Evolutionary conservation across 2,113 vertebrate species (phyloP).

Genomic region (Taurulus bubalis): DNA sequence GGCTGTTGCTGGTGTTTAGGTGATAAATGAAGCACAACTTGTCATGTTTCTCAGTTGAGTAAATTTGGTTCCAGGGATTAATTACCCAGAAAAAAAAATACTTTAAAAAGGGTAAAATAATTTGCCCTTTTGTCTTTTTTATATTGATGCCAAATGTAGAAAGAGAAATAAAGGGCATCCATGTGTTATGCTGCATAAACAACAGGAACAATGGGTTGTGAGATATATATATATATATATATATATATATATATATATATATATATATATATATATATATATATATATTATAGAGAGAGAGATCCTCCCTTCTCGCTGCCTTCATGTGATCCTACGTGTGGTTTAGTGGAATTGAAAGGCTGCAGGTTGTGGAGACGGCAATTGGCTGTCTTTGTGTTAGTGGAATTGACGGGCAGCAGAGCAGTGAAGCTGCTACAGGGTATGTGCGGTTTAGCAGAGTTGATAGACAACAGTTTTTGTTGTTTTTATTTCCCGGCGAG

Average conservation of each 20-base stretch:
- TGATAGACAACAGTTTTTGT: conserved; percentile 43
- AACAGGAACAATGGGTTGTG: conserved; percentile 30
- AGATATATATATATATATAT: too few species aligned
- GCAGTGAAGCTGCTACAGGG: conserved; percentile 52
- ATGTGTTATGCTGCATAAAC: conserved; percentile 17
- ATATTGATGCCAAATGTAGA: conserved; percentile 46
- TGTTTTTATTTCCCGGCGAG: background rate
- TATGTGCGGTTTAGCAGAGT: conserved; percentile 60
- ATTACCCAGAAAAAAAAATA: background rate
- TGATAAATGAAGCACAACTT: background rate
- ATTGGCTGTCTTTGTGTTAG: conserved; percentile 67
- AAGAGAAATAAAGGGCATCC: background rate
- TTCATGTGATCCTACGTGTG: conserved; percentile 44
- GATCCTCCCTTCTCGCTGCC: conserved; percentile 14
- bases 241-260: too few species aligned
- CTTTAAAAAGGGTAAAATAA: conserved; percentile 39
- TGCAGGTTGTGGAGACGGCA: conserved; percentile 65
- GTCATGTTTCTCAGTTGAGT: conserved; percentile 20
- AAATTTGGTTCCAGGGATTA: conserved; percentile 19
- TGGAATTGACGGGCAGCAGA: conserved; percentile 74
- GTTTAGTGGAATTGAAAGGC: conserved; percentile 68
- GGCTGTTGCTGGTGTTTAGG: background rate
- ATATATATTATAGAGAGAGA: too few species aligned
- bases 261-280: too few species aligned
- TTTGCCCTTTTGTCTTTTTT: conserved; percentile 31